Evolutionary conservation across 2,113 vertebrate species (phyloP).

Genomic region (Spizaetus ornatus): DNA sequence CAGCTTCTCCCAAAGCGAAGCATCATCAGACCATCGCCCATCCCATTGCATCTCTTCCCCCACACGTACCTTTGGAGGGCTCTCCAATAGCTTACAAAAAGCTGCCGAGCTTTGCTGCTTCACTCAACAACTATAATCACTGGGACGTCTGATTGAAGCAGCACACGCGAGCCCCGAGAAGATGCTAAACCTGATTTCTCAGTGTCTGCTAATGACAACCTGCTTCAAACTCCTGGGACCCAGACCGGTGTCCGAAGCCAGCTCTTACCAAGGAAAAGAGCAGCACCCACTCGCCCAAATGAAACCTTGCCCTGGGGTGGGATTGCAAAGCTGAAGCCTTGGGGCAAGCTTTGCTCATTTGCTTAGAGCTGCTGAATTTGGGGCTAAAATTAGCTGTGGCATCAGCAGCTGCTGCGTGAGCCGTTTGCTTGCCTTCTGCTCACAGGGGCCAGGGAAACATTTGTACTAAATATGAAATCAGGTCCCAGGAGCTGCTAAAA

Average conservation of each 20-base stretch:
- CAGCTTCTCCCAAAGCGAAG: neutral
- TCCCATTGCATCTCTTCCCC: fast-evolving
- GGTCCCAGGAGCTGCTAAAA: neutral
- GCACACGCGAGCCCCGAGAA: fast-evolving
- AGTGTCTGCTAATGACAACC: fast-evolving
- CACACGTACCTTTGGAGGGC: fast-evolving
- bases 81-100: neutral
- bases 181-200: neutral
- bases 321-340: neutral
- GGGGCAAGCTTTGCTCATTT: neutral
- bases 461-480: neutral
- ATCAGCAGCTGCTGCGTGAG: neutral
- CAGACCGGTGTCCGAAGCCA: neutral
- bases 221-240: neutral
- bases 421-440: neutral
- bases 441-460: neutral
- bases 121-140: neutral
- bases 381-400: neutral
- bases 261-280: neutral
- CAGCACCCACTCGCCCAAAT: neutral
- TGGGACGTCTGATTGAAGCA: neutral
- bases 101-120: neutral
- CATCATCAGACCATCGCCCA: fast-evolving
- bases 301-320: neutral
- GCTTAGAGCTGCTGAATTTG: neutral